Evolutionary conservation across 2,888 invertebrate species (phyloP), one percentile per base, ranked within the genome.

Genomic region (Drosophila bunnanda): DNA sequence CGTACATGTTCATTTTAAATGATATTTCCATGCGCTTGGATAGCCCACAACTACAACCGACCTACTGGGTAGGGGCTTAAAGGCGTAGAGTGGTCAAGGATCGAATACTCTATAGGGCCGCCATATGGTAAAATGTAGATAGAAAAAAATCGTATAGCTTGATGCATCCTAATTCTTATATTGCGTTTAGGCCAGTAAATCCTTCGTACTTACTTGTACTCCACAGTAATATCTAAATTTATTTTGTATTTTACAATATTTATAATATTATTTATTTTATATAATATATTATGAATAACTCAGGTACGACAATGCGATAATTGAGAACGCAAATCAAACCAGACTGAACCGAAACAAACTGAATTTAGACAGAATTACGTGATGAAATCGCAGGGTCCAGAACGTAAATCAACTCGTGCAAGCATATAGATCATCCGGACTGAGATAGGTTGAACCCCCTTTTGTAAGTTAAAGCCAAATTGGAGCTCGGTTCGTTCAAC

Each of bases 361-460:
- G 12, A 59, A 28, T 28, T 52, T 15, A 2, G n/a, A 28, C 28
- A 17, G 48, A n/a, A n/a, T n/a, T n/a, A n/a, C n/a, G n/a, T 20
- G 30, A 8, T 50, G 20, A 32, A 50, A 20, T 32, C 50, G 17
- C 28, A 17, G 36, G 13, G 36, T 30, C 2, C 17, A 32, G 50
- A 50, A 20, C 69, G 79, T 86, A 81, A 87, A 82, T 82, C 69
- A 87, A 73, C 61, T 71, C 66, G 59, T 62, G 55, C 20, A 66
- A 53, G 12, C 64, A 69, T 78, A 76, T 81, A 86, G 80, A 86
- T 82, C 81, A 83, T 60, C 46, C 72, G 57, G 4, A 3, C n/a
- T 50, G 34, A 46, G n/a, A 28, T n/a, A 30, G 46, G 39, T 41
- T 41, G 32, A 34, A 15, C 17, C 62, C 32, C 25, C 22, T 41